Conservation (phyloP, 92 coral and sea anemone species). For the Epizoanthus stellaris region DNA sequence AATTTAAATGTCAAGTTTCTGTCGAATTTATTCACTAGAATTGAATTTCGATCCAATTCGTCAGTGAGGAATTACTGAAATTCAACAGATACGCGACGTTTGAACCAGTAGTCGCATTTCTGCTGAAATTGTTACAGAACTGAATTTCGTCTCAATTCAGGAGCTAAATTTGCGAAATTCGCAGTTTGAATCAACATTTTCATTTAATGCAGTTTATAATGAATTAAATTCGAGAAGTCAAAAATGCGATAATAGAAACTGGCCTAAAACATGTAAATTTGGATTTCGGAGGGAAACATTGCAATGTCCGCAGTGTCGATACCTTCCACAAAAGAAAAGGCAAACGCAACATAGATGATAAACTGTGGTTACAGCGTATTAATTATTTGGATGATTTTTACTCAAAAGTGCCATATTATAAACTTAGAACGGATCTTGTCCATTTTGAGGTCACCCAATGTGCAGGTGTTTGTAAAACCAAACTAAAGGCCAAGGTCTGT, state of each 20-base stretch:
- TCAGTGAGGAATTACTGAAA: too few species aligned
- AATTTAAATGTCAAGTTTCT: too few species aligned
- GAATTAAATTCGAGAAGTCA: too few species aligned
- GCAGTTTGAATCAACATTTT: too few species aligned
- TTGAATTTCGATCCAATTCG: too few species aligned
- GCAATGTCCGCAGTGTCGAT: not conserved
- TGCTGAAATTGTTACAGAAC: too few species aligned
- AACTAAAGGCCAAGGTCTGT: constrained; percentile 17
- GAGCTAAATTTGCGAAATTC: too few species aligned
- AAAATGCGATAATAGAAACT: not conserved
- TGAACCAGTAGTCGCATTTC: too few species aligned
- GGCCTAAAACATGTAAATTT: not conserved
- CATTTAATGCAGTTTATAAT: too few species aligned
- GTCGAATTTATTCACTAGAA: too few species aligned
- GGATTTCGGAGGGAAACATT: not conserved
- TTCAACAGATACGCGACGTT: too few species aligned
- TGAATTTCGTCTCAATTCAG: too few species aligned
- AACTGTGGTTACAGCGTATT: constrained; percentile 13
- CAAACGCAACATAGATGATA: constrained; percentile 1
- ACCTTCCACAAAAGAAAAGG: constrained; percentile 13
- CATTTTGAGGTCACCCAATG: constrained; percentile 24
- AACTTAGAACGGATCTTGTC: constrained; percentile 15
- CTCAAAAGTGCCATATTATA: not conserved
- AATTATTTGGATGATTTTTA: constrained; percentile 11
- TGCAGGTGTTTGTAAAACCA: constrained; percentile 19